A percentile compares a stretch with the other conserved stretches of the same genome.
These are phyloP conservation scores for Heloderma charlesbogerti DNA, from an alignment of 2,113 vertebrate species.

Conservation along the genomic window DNA sequence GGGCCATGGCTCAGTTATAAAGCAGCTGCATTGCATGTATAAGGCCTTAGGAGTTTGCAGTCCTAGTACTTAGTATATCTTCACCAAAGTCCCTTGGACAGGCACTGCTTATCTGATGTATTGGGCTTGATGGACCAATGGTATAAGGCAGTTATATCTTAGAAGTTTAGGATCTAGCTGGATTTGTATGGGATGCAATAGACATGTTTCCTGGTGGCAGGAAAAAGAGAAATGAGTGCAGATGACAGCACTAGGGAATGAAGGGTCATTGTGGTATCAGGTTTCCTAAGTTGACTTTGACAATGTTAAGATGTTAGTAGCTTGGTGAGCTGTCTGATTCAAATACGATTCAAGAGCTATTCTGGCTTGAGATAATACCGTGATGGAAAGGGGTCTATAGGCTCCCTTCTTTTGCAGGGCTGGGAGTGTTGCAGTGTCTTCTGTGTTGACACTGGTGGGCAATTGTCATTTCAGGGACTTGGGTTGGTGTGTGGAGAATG, in stretches of 20 bases:
- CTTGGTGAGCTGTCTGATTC: background rate
- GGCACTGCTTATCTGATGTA: background rate
- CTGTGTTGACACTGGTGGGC: background rate
- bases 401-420: background rate
- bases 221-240: background rate
- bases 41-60: background rate
- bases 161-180: no score
- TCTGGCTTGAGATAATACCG: no score
- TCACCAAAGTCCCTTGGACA: no score
- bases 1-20: background rate
- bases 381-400: background rate
- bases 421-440: background rate
- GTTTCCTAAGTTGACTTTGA: background rate
- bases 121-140: background rate
- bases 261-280: background rate
- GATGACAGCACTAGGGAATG: no score
- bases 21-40: background rate
- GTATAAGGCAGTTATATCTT: background rate
- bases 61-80: no score
- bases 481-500: background rate
- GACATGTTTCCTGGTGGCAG: background rate
- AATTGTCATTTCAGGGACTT: background rate
- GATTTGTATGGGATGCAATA: no score
- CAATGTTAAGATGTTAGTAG: background rate
- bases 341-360: no score